A percentile compares a stretch with the other conserved stretches of the same genome.
Conservation (phyloP, 1,140 invertebrate species). For the Metaphire vulgaris region DNA sequence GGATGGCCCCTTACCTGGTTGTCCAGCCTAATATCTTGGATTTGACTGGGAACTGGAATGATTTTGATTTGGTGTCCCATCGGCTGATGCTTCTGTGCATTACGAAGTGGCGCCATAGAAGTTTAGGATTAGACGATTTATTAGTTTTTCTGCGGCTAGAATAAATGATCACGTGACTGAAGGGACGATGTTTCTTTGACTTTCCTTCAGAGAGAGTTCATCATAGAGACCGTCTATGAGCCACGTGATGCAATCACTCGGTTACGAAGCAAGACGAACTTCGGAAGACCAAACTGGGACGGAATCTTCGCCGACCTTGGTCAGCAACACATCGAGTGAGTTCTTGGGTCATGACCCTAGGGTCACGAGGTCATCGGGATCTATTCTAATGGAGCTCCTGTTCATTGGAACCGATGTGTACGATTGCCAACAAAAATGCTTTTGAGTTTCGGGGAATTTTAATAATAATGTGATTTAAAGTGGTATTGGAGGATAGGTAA, state of each 20-base stretch:
- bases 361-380: neutral
- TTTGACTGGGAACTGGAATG: neutral
- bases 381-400: neutral
- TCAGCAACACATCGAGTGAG: constrained; percentile 38
- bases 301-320: constrained; percentile 41
- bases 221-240: neutral
- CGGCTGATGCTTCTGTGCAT: no score
- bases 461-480: no score
- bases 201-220: constrained; percentile 1
- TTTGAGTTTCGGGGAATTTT: no score
- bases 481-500: no score
- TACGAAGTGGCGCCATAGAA: no score
- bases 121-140: no score
- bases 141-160: neutral
- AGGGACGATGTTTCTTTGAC: constrained; percentile 9
- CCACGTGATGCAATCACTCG: constrained; percentile 46
- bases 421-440: neutral
- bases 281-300: constrained; percentile 51
- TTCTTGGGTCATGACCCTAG: neutral
- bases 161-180: constrained; percentile 1
- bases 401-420: no score
- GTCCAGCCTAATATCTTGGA: no score
- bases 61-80: neutral
- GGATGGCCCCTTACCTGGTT: no score
- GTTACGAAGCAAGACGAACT: constrained; percentile 49